phyloP scores from a whole-genome alignment of 2,888 invertebrate species.

The Drosophila robusta region DNA sequence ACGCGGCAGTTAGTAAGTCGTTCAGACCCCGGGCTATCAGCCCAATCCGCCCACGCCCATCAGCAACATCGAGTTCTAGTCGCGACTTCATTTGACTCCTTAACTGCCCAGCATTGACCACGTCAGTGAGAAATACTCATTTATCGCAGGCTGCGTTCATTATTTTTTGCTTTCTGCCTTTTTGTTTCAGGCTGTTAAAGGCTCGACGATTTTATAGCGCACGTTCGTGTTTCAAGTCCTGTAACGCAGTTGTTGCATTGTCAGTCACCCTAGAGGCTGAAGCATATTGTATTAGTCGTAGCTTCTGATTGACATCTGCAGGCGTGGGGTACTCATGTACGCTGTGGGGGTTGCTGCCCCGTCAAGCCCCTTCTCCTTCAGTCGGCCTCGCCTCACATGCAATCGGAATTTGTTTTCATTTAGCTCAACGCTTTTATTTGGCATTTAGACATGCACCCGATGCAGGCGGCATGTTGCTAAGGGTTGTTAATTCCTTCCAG shows the following conservation, averaged over 20 bases:
- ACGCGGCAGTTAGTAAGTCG: constrained; percentile 3
- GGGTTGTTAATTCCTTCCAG: constrained; percentile 56
- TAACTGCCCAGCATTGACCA: constrained; percentile 44
- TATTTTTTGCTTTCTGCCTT: constrained; percentile 55
- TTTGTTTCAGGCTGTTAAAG: constrained; percentile 8
- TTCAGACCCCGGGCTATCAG: constrained; percentile 18
- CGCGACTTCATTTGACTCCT: constrained; percentile 74
- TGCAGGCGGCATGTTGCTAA: constrained; percentile 44
- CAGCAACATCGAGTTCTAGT: constrained; percentile 69
- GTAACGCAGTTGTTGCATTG: constrained; percentile 24
- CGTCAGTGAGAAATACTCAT: constrained; percentile 49
- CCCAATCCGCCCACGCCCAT: constrained; percentile 17
- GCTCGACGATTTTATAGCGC: constrained; percentile 11
- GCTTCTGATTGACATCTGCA: no score
- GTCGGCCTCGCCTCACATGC: constrained; percentile 60
- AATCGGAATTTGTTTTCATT: constrained; percentile 81
- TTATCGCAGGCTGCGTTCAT: constrained; percentile 63
- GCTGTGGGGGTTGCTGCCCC: constrained; percentile 4
- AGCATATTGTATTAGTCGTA: constrained; percentile 61
- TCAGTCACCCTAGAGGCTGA: constrained; percentile 36
- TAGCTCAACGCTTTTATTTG: constrained; percentile 79
- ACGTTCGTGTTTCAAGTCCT: background rate
- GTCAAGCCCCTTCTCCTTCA: constrained; percentile 16
- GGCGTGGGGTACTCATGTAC: constrained; percentile 3
- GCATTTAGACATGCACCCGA: constrained; percentile 76